Percentiles rank a stretch among this genome's conserved stretches.
Evolutionary conservation across 2,888 invertebrate genomes (phyloP).

Genomic region (Scaptodrosophila latifasciaeformis): DNA sequence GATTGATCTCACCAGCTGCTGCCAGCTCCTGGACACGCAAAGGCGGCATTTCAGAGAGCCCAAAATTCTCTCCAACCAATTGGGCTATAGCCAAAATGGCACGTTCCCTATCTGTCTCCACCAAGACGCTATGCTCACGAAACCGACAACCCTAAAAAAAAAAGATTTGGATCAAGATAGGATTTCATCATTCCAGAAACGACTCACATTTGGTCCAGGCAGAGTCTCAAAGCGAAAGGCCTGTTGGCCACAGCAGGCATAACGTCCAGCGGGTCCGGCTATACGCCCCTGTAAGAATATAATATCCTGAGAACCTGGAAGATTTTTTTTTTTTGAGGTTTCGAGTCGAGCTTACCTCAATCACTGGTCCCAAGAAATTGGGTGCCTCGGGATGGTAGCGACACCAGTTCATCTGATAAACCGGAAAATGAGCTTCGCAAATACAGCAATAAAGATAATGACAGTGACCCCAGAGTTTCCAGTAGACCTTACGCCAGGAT

Average conservation of each 20-base stretch:
- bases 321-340: too few species aligned
- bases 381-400: conserved; percentile 86
- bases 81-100: conserved; percentile 77
- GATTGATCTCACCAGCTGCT: conserved; percentile 47
- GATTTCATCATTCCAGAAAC: neutral
- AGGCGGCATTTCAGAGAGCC: conserved; percentile 68
- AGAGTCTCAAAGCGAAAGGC: conserved; percentile 79
- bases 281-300: too few species aligned
- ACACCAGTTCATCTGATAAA: conserved; percentile 88
- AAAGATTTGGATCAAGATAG: neutral
- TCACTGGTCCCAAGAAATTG: conserved; percentile 83
- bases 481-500: conserved; percentile 93
- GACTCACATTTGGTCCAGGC: conserved; percentile 71
- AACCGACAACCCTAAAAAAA: conserved; percentile 82
- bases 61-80: conserved; percentile 70
- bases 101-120: conserved; percentile 81
- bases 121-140: conserved; percentile 82
- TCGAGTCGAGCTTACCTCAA: too few species aligned
- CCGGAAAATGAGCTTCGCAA: conserved; percentile 86
- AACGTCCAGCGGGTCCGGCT: conserved; percentile 83
- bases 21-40: conserved; percentile 55
- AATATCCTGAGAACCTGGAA: too few species aligned
- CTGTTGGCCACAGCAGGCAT: conserved; percentile 91
- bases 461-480: conserved; percentile 94
- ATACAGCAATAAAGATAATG: conserved; percentile 89